Evolutionary conservation across 92 coral and sea anemone species (phyloP), one percentile per base, ranked within the genome.

Genomic region (Siderastrea siderea): DNA sequence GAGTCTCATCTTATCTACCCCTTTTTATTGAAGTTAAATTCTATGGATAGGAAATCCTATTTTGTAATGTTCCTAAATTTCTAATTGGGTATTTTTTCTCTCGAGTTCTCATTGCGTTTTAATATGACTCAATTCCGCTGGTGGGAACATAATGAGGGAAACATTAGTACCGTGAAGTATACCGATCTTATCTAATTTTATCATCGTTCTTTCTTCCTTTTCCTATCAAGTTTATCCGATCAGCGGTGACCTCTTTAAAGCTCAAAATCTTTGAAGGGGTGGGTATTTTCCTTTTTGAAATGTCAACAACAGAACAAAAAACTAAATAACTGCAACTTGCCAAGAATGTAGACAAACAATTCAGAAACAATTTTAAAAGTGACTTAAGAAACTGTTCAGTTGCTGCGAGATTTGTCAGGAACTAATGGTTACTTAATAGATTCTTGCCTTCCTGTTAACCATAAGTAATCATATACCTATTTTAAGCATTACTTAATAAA

Each of bases 51-150:
- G 86, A 82, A 54, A 82, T 82, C 86, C 77, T 47, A 49, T 15
- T 26, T 57, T 13, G 78, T 82, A 74, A 82, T 70, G 78, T 71
- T 82, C 58, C 78, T 79, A 79, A 79, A 63, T 62, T 79, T 79
- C 6, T 10, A 16, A 4, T 3, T n/a, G 53, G 86, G 78, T 78
- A 78, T 45, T 62, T 78, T 78, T 57, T 49, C 63, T 26, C 75
- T 12, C 1, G 14, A 44, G 61, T 26, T 15, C 10, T 9, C 71
- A 17, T 64, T 58, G 4, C 26, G 15, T 74, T 8, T 49, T n/a
- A 43, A 2, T 26, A 13, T 44, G 52, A 1, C 12, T 65, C 14
- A 49, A 47, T 64, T 64, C 83, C 73, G 83, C 19, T 50, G 6
- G 46, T 60, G 11, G 3, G 69, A 26, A 26, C 38, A 1, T 3